Percentiles rank a stretch among this genome's conserved stretches.
Conservation (phyloP, 2,888 invertebrate genomes). For the Flexamia atlantica region DNA sequence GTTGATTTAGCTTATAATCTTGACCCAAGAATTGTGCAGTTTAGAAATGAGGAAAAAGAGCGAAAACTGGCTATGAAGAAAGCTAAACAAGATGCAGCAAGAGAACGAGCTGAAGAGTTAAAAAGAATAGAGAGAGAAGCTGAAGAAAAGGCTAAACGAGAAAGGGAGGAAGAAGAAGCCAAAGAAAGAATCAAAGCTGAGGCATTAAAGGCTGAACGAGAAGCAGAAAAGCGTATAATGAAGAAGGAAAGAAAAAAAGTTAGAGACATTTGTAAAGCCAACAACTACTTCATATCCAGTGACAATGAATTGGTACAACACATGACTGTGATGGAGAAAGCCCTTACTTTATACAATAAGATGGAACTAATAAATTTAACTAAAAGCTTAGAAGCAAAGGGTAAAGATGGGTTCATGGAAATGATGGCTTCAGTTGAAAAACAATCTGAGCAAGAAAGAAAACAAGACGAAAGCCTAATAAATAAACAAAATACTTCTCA, state of each 20-base stretch:
- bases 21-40: slow-evolving; percentile 95
- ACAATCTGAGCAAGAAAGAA: slow-evolving; percentile 87
- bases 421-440: slow-evolving; percentile 85
- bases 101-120: slow-evolving; percentile 90
- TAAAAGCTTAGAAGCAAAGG: slow-evolving; percentile 82
- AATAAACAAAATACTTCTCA: slow-evolving; percentile 66
- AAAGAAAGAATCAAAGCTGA: slow-evolving; percentile 91
- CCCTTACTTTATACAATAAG: slow-evolving; percentile 89
- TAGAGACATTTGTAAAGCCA: slow-evolving; percentile 87
- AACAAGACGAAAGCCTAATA: slow-evolving; percentile 73
- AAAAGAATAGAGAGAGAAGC: slow-evolving; percentile 85
- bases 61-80: slow-evolving; percentile 92
- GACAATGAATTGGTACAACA: slow-evolving; percentile 87
- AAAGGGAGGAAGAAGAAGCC: slow-evolving; percentile 87
- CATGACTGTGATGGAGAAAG: slow-evolving; percentile 95
- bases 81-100: slow-evolving; percentile 89
- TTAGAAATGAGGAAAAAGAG: slow-evolving; percentile 96
- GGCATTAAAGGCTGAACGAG: slow-evolving; percentile 90
- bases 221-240: slow-evolving; percentile 89
- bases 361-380: slow-evolving; percentile 87
- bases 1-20: slow-evolving; percentile 96
- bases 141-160: slow-evolving; percentile 78
- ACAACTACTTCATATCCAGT: slow-evolving; percentile 86
- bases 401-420: slow-evolving; percentile 82
- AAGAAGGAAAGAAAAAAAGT: slow-evolving; percentile 92